These are phyloP conservation scores for Drosophila orosa DNA, from an alignment of 1,140 invertebrate species.

Conservation along the genomic window DNA sequence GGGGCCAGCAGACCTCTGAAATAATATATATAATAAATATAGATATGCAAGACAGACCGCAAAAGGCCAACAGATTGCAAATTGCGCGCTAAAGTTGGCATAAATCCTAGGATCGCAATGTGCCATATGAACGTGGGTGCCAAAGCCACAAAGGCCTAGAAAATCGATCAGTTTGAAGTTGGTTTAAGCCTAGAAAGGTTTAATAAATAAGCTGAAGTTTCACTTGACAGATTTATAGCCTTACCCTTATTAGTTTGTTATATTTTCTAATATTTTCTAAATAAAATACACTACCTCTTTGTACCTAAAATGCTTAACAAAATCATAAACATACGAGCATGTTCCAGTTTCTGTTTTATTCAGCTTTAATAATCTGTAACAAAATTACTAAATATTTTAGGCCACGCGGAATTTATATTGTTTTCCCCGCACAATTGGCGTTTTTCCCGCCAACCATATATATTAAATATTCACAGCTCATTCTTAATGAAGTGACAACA, in stretches of 20 bases:
- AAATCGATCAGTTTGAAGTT: neutral
- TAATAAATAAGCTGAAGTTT: neutral
- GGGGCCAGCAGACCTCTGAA: constrained; percentile 12
- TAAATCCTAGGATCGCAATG: constrained; percentile 8
- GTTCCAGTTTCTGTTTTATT: neutral
- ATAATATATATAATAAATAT: constrained; percentile 26
- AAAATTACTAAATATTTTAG: constrained; percentile 6
- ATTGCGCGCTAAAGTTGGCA: constrained; percentile 41
- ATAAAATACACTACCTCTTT: neutral
- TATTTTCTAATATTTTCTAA: neutral
- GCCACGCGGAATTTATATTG: neutral
- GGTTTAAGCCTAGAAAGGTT: neutral
- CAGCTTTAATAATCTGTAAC: constrained; percentile 15
- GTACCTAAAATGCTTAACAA: neutral
- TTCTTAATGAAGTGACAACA: constrained; percentile 47
- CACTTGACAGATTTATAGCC: neutral
- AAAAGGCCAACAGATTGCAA: constrained; percentile 69
- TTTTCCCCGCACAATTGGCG: constrained; percentile 3
- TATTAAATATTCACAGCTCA: constrained; percentile 41
- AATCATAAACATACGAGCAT: neutral
- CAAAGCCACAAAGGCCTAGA: neutral
- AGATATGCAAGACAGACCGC: constrained; percentile 59
- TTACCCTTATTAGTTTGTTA: fast-evolving
- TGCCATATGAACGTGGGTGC: constrained; percentile 25
- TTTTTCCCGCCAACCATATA: constrained; percentile 5